A percentile compares a stretch with the other conserved stretches of the same genome.
Conservation (phyloP, 2,888 invertebrate genomes). For the Drosophila bunnanda region DNA sequence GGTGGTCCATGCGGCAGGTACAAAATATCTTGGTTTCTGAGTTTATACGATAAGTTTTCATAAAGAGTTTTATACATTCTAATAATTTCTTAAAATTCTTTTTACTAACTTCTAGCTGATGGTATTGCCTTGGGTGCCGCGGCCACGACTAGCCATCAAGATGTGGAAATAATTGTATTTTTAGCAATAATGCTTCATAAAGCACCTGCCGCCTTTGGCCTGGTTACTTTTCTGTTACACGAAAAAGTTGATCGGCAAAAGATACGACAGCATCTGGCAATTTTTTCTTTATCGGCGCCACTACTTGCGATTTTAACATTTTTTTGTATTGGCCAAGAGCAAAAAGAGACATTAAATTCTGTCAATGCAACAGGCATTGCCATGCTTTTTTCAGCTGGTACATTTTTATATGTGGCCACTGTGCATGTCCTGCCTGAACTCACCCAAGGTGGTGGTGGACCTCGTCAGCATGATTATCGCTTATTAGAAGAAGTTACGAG, state of each 20-base stretch:
- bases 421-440: constrained; percentile 99
- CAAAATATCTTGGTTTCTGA: background rate
- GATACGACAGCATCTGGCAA: constrained; percentile 94
- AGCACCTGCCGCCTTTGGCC: constrained; percentile 99
- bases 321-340: constrained; percentile 96
- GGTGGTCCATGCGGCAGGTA: constrained; percentile 98
- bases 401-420: constrained; percentile 99
- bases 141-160: constrained; percentile 97
- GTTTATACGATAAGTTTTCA: background rate
- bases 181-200: constrained; percentile 99
- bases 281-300: constrained; percentile 97
- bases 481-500: constrained; percentile 72
- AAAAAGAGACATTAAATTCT: constrained; percentile 94
- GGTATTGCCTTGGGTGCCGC: constrained; percentile 99
- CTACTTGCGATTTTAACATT: constrained; percentile 95
- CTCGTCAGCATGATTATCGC: constrained; percentile 80
- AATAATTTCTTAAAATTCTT: background rate
- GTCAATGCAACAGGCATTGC: constrained; percentile 97
- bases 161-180: constrained; percentile 99
- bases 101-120: constrained; percentile 88
- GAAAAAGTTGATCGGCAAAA: constrained; percentile 94
- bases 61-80: background rate
- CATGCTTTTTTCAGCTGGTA: constrained; percentile 99
- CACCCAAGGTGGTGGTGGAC: constrained; percentile 86
- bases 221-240: constrained; percentile 98